Evolutionary conservation across 2,113 vertebrate genomes (phyloP), one percentile per base, ranked within the genome.

Genomic region (Corythoichthys haematopterus): DNA sequence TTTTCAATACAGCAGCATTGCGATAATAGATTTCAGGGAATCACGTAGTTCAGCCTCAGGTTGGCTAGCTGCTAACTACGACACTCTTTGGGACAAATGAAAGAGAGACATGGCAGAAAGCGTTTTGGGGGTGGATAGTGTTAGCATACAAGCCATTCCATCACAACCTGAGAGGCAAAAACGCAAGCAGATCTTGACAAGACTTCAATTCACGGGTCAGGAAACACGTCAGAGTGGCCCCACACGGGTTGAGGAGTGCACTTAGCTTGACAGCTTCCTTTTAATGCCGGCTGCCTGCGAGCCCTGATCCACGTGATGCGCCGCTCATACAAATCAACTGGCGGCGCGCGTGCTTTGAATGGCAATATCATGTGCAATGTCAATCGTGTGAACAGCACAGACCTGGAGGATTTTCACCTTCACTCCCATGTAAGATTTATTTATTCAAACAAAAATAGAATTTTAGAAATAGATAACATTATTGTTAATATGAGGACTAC

Each of bases 191-290:
- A 79, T 85, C 82, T 72, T 91, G 91, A 92, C 89, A 90, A 90
- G 86, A 86, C 86, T 88, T 90, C 85, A 88, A 84, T 83, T 87
- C 82, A 89, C 65, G 88, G 91, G 90, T 92, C 91, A 91, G 74
- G 73, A 86, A 87, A 91, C 80, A 86, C 84, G 89, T 90, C 90
- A 91, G 78, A 74, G 67, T 69, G 78, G 84, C 85, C 88, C 87
- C 84, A 89, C 87, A 71, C 59, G 82, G 82, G 80, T 81, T 82
- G 80, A 85, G 84, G 69, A 70, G 85, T 78, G 82, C 84, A 88
- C 86, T 88, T 90, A 84, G 83, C 75, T 87, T 86, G 87, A 87
- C 84, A 81, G 84, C 81, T 87, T 91, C 86, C 85, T 82, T 89
- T 90, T 86, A 90, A 87, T 87, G 84, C 82, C 65, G 71, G 76